Evolutionary conservation across 2,888 invertebrate genomes (phyloP).

Genomic region (Tuberolachnus salignus): DNA sequence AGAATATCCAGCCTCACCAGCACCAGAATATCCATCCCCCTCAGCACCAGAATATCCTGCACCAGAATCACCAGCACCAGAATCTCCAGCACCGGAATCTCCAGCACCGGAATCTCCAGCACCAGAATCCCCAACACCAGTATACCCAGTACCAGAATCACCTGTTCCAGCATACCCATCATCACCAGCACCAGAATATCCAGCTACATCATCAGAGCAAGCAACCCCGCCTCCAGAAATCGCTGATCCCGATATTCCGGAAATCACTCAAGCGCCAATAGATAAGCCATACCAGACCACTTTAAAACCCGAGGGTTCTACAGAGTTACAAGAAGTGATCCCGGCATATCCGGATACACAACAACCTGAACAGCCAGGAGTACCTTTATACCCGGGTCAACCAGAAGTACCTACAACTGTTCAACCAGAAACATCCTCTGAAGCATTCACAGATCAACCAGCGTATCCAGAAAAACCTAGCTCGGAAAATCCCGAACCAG

Average conservation of each 20-base stretch:
- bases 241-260: conserved; percentile 28
- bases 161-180: conserved; percentile 14
- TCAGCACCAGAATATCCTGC: conserved; percentile 45
- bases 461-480: neutral
- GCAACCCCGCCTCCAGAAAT: conserved; percentile 38
- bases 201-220: conserved; percentile 50
- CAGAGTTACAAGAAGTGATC: conserved; percentile 42
- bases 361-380: conserved; percentile 41
- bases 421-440: conserved; percentile 18
- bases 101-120: neutral
- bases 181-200: conserved; percentile 43
- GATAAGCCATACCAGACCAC: conserved; percentile 9
- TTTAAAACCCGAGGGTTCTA: conserved; percentile 22
- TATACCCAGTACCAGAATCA: conserved; percentile 26
- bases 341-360: conserved; percentile 46
- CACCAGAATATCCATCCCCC: conserved; percentile 33
- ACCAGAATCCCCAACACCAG: conserved; percentile 35
- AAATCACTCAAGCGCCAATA: conserved; percentile 35
- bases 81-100: neutral
- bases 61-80: neutral
- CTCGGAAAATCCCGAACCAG: conserved; percentile 31
- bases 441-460: conserved; percentile 7
- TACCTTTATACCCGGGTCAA: conserved; percentile 54
- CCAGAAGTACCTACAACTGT: conserved; percentile 38
- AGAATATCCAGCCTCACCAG: conserved; percentile 32